Percentiles rank a stretch among this genome's conserved stretches.
Conservation (phyloP, 1,140 invertebrate species). For the Phthorimaea operculella region DNA sequence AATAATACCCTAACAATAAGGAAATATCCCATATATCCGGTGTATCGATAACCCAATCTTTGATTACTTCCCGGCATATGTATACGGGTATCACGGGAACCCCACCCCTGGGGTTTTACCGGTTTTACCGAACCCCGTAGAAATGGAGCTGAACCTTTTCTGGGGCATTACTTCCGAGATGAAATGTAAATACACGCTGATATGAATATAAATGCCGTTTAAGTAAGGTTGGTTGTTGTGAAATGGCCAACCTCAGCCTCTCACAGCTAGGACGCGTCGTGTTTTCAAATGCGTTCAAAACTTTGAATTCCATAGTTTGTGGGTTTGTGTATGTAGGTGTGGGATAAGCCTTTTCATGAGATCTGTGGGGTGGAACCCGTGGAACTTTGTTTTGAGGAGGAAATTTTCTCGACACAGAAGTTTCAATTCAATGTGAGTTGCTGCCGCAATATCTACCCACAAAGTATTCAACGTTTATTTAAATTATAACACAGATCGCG, state of each 20-base stretch:
- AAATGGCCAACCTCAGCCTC: conserved; percentile 2
- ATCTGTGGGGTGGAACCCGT: too few relatives aligned
- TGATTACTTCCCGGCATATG: conserved; percentile 16
- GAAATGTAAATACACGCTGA: conserved; percentile 42
- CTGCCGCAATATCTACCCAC: too few relatives aligned
- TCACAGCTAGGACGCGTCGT: neutral
- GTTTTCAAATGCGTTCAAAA: neutral
- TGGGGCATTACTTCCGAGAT: conserved; percentile 20
- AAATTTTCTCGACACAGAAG: too few relatives aligned
- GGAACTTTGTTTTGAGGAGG: too few relatives aligned
- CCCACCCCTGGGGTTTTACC: neutral
- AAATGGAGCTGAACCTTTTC: conserved; percentile 11
- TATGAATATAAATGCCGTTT: conserved; percentile 45
- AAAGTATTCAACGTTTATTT: too few relatives aligned
- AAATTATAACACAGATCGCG: too few relatives aligned
- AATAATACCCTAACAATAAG: neutral
- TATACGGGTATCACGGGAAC: conserved; percentile 8
- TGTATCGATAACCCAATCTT: conserved; percentile 3
- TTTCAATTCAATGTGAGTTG: too few relatives aligned
- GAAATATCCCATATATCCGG: neutral
- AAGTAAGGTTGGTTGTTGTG: conserved; percentile 18
- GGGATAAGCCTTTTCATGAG: too few relatives aligned
- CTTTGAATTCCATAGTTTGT: neutral
- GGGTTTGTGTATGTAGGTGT: too few relatives aligned
- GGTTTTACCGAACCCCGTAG: conserved; percentile 1